These are phyloP conservation scores for Panagrolaimus sp. DNA, from an alignment of 1,140 invertebrate species.

Conservation along the genomic window DNA sequence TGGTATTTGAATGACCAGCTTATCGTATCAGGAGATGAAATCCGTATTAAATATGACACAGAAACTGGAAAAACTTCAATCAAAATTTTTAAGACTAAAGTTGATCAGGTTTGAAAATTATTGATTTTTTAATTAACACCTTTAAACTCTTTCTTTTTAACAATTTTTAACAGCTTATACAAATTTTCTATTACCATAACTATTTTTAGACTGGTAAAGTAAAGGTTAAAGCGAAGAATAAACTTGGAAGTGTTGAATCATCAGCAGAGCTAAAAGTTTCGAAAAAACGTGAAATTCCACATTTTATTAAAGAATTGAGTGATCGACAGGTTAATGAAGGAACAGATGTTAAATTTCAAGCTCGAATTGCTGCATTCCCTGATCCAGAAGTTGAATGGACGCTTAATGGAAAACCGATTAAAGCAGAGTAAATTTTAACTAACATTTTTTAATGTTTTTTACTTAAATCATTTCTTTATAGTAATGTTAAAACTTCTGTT, in stretches of 20 bases:
- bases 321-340: conserved; percentile 72
- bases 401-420: conserved; percentile 53
- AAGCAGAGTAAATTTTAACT: conserved; percentile 33
- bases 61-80: conserved; percentile 51
- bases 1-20: conserved; percentile 68
- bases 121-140: background rate
- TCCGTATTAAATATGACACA: conserved; percentile 43
- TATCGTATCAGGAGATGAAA: conserved; percentile 37
- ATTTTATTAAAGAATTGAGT: conserved; percentile 68
- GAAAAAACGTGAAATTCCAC: conserved; percentile 61
- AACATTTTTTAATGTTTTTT: conserved; percentile 4
- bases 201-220: conserved; percentile 37
- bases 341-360: conserved; percentile 71
- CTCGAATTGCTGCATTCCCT: conserved; percentile 76
- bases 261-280: conserved; percentile 74
- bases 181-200: background rate
- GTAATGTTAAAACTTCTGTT: conserved; percentile 44
- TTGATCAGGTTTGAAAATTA: conserved; percentile 37
- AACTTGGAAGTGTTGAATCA: conserved; percentile 71
- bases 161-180: background rate
- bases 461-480: conserved; percentile 6
- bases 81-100: conserved; percentile 38
- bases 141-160: conserved; percentile 4
- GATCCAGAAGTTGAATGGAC: conserved; percentile 60
- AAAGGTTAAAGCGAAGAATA: conserved; percentile 66